Percentiles rank a stretch among this genome's conserved stretches.
These are phyloP conservation scores for Proales similis DNA, from an alignment of 1,140 invertebrate species.

Conservation along the genomic window DNA sequence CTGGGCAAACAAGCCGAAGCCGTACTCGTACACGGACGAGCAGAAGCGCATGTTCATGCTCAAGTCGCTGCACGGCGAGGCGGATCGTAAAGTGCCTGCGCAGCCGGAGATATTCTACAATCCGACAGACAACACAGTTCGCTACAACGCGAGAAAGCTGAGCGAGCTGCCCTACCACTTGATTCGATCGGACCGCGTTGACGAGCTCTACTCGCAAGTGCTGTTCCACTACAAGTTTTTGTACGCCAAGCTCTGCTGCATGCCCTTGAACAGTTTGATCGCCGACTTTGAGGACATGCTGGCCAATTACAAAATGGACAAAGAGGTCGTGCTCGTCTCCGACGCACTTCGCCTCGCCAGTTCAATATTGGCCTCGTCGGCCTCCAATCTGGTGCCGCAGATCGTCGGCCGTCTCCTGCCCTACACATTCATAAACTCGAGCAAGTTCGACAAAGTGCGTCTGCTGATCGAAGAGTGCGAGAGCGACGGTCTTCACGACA, in stretches of 20 bases:
- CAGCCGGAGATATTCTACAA: constrained; percentile 86
- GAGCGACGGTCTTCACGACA: constrained; percentile 68
- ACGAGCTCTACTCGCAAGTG: constrained; percentile 83
- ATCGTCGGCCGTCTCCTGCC: constrained; percentile 82
- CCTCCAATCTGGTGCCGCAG: constrained; percentile 91
- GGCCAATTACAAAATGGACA: constrained; percentile 71
- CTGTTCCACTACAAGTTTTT: constrained; percentile 96
- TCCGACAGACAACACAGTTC: constrained; percentile 67
- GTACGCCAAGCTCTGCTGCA: constrained; percentile 86
- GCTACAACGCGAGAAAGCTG: constrained; percentile 57
- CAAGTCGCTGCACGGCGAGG: constrained; percentile 77
- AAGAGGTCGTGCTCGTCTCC: constrained; percentile 80
- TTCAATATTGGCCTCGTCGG: constrained; percentile 70
- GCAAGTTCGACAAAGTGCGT: constrained; percentile 71
- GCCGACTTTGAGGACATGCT: constrained; percentile 92
- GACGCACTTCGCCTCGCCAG: constrained; percentile 77
- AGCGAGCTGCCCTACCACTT: constrained; percentile 85
- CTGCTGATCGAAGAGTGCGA: constrained; percentile 83
- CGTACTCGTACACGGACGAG: constrained; percentile 91
- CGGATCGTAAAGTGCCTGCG: constrained; percentile 87
- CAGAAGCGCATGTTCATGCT: constrained; percentile 59
- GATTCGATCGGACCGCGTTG: constrained; percentile 76
- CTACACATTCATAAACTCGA: constrained; percentile 62
- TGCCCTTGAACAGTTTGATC: constrained; percentile 81
- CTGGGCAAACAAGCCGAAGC: constrained; percentile 83